Evolutionary conservation across 2,797 vertebrate genomes (phyloP).

Genomic region (Masticophis lateralis): DNA sequence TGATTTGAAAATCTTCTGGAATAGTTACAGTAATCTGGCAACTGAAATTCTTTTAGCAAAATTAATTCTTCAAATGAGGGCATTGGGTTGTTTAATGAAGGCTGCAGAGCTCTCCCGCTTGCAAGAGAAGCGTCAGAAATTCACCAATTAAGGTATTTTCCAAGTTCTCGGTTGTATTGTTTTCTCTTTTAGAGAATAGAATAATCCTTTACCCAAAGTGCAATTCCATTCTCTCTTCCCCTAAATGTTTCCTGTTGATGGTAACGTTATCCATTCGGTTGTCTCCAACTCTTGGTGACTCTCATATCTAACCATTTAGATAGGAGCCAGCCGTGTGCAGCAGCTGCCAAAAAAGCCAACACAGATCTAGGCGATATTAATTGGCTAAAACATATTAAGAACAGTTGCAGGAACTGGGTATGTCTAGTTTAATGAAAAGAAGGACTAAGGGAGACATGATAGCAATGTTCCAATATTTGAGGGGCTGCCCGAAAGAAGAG

Average conservation of each 20-base stretch:
- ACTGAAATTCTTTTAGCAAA: conserved; percentile 55
- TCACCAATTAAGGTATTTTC: conserved; percentile 12
- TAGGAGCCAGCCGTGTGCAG: too few relatives aligned
- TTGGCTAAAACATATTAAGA: too few relatives aligned
- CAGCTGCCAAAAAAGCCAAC: too few relatives aligned
- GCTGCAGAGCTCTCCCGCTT: conserved; percentile 27
- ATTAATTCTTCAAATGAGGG: conserved; percentile 33
- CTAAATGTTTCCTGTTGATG: background rate
- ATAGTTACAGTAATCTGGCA: conserved; percentile 37
- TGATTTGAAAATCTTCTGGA: conserved; percentile 35
- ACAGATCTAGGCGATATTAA: too few relatives aligned
- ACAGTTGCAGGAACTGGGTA: too few relatives aligned
- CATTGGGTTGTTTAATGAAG: conserved; percentile 27
- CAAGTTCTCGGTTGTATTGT: background rate
- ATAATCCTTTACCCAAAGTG: background rate
- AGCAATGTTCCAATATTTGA: too few relatives aligned
- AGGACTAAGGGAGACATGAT: too few relatives aligned
- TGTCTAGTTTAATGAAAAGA: too few relatives aligned
- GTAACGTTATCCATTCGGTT: background rate
- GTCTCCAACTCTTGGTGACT: background rate
- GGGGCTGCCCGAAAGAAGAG: too few relatives aligned
- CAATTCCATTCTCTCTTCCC: background rate
- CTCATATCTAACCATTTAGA: background rate
- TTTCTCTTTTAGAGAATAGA: conserved; percentile 8
- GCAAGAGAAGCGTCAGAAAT: conserved; percentile 6